Conservation (phyloP, 1,140 invertebrate species). For the Kradibia gibbosae region DNA sequence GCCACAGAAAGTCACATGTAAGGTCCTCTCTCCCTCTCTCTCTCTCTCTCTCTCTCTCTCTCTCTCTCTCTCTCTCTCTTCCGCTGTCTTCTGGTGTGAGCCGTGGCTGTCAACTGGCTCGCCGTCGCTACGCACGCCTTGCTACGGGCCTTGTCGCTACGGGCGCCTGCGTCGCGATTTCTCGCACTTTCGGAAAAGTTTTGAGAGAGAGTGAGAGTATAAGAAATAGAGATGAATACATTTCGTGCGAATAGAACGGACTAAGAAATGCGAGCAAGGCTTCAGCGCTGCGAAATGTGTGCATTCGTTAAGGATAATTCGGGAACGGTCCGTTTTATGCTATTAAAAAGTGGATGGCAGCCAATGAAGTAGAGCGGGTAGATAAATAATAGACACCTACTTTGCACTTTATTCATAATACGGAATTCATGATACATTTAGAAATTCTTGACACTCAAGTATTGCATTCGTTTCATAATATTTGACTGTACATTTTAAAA, state of each 20-base stretch:
- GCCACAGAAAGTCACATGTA: not conserved
- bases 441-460: too few species aligned
- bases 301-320: not conserved
- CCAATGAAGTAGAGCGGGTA: not conserved
- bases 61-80: slow-evolving; percentile 7
- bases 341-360: not conserved
- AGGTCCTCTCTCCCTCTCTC: not conserved
- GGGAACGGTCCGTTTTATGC: not conserved
- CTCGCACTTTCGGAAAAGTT: slow-evolving; percentile 8
- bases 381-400: not conserved
- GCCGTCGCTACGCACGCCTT: not conserved
- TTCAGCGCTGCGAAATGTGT: not conserved
- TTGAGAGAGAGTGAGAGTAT: not conserved
- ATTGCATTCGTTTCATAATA: too few species aligned
- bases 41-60: slow-evolving; percentile 14
- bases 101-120: slow-evolving; percentile 26
- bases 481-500: too few species aligned
- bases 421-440: too few species aligned
- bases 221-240: not conserved
- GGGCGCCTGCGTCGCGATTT: slow-evolving; percentile 39
- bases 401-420: not conserved
- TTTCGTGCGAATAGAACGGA: too few species aligned
- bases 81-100: slow-evolving; percentile 12
- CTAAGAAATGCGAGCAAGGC: too few species aligned
- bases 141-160: slow-evolving; percentile 33